Percentiles rank a stretch among this genome's conserved stretches.
These are phyloP conservation scores for Ceratotherium simum DNA, from an alignment of 2,113 vertebrate species.

Conservation along the genomic window DNA sequence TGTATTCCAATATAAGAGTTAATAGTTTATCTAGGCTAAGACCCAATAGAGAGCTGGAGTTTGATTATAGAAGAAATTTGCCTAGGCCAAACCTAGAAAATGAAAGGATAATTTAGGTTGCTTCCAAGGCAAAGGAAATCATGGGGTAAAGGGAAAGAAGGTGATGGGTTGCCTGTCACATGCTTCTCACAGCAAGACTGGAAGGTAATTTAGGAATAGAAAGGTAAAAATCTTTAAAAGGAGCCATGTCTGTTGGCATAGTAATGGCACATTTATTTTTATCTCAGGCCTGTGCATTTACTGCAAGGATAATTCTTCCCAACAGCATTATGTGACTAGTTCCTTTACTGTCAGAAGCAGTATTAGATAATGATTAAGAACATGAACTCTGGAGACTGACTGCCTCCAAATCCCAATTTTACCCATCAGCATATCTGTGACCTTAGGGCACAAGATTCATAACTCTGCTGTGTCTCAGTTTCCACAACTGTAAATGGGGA, in stretches of 20 bases:
- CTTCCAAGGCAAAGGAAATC: background rate
- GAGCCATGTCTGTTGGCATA: background rate
- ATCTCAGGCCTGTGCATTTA: background rate
- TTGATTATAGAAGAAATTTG: background rate
- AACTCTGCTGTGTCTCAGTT: background rate
- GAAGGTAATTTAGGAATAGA: background rate
- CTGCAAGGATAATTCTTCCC: slow-evolving; percentile 1
- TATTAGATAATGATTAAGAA: background rate
- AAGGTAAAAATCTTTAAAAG: background rate
- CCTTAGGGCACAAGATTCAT: background rate
- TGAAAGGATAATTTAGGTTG: background rate
- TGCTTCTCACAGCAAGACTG: background rate
- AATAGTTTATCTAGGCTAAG: background rate
- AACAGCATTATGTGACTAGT: background rate
- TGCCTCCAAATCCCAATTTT: background rate
- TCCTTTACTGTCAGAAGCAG: background rate
- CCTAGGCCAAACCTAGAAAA: background rate
- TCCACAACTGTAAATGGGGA: background rate
- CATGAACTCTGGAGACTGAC: background rate
- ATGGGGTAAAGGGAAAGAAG: background rate
- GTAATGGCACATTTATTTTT: background rate
- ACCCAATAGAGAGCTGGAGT: background rate
- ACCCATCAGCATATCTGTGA: background rate
- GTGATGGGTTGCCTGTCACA: background rate
- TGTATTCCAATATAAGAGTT: background rate